phyloP scores from a whole-genome alignment of 2,888 invertebrate species.

The Schizaphis graminum region DNA sequence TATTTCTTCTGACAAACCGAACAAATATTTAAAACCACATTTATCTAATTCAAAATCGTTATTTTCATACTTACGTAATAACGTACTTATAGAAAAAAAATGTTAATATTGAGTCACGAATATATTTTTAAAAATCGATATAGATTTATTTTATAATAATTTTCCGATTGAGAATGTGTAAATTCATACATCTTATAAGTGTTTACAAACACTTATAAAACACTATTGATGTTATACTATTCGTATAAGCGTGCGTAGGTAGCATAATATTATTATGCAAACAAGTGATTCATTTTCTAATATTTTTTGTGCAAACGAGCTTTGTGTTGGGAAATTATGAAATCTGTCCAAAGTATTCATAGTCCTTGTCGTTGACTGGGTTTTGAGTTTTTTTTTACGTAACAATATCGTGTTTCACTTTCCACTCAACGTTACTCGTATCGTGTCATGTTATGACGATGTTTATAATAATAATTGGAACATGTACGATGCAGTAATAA shows the following conservation, averaged over 20 bases:
- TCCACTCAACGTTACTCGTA: neutral
- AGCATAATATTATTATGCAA: neutral
- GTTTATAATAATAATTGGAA: neutral
- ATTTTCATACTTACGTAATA: neutral
- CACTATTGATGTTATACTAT: too few species aligned
- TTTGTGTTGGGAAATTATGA: neutral
- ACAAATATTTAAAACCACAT: neutral
- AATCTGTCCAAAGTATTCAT: neutral
- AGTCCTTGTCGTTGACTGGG: neutral
- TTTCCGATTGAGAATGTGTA: neutral
- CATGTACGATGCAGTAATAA: neutral
- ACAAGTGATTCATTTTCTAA: neutral
- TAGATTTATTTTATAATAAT: neutral
- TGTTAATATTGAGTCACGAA: neutral
- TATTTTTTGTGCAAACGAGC: neutral
- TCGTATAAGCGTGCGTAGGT: neutral
- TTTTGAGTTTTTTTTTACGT: neutral
- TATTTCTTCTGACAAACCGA: neutral
- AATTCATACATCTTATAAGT: neutral
- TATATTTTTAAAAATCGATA: neutral
- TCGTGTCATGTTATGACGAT: neutral
- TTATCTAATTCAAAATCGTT: neutral
- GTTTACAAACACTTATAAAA: too few species aligned
- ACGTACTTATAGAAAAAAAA: neutral
- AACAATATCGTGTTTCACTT: neutral